phyloP scores from a whole-genome alignment of 2,113 vertebrate genomes.

The Caracal caracal region DNA sequence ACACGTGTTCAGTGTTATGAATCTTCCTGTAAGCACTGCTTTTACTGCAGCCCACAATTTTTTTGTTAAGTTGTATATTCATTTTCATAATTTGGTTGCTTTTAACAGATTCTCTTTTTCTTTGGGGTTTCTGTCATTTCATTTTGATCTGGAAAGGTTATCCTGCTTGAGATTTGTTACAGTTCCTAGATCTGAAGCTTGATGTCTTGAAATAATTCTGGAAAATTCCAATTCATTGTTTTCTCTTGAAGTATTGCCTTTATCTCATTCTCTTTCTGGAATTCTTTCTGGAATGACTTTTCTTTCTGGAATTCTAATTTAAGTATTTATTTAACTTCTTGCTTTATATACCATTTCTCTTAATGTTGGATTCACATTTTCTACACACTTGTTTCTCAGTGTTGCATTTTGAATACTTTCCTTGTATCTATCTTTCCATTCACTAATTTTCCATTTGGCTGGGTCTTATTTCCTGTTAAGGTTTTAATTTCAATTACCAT shows the following conservation, averaged over 20 bases:
- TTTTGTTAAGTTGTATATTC: background rate
- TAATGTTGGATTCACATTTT: background rate
- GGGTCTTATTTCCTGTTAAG: background rate
- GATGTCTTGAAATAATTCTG: background rate
- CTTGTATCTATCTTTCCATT: background rate
- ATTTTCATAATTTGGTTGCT: background rate
- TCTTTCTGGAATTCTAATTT: constrained; percentile 13
- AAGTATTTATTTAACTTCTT: constrained; percentile 4
- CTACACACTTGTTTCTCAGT: background rate
- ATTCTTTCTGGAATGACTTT: constrained; percentile 14
- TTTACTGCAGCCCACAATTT: background rate
- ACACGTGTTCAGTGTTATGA: background rate
- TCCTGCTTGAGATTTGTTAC: background rate
- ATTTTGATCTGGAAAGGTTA: background rate
- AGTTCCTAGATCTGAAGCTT: background rate
- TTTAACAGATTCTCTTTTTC: background rate
- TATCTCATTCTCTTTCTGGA: background rate
- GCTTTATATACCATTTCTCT: background rate
- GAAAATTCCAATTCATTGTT: background rate
- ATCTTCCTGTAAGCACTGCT: background rate
- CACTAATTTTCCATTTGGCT: constrained; percentile 1
- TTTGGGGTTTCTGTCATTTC: constrained; percentile 7
- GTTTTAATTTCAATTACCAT: background rate
- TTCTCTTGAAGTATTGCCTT: background rate
- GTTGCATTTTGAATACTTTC: background rate